A percentile compares a stretch with the other conserved stretches of the same genome.
These are phyloP conservation scores for Drosophila merina DNA, from an alignment of 2,888 invertebrate genomes.

Conservation along the genomic window DNA sequence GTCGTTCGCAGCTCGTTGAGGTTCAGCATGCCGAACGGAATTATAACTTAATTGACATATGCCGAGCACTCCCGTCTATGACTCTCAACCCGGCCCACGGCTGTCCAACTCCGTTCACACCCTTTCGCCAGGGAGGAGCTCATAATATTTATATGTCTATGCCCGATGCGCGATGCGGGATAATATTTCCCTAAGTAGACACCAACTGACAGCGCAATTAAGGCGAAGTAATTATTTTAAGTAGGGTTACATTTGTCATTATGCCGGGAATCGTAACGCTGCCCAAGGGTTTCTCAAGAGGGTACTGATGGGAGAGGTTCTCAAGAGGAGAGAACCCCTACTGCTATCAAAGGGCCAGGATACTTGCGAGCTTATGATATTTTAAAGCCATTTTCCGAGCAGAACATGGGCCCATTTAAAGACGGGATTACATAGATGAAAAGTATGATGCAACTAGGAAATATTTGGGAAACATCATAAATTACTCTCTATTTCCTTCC, in stretches of 20 bases:
- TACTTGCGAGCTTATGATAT: neutral
- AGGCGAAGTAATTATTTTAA: slow-evolving; percentile 79
- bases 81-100: slow-evolving; percentile 46
- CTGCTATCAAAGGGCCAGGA: slow-evolving; percentile 7
- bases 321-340: slow-evolving; percentile 37
- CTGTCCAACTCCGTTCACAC: slow-evolving; percentile 19
- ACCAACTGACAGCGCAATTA: slow-evolving; percentile 80
- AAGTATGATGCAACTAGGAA: neutral
- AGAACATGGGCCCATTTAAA: neutral
- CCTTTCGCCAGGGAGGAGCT: slow-evolving; percentile 24
- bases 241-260: slow-evolving; percentile 77
- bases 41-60: slow-evolving; percentile 80
- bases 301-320: slow-evolving; percentile 20
- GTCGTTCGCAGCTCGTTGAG: slow-evolving; percentile 47
- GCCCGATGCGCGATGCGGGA: slow-evolving; percentile 55
- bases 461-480: slow-evolving; percentile 5
- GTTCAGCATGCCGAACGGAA: slow-evolving; percentile 72
- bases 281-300: slow-evolving; percentile 11
- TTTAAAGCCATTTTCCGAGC: too few relatives aligned
- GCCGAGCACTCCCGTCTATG: slow-evolving; percentile 55
- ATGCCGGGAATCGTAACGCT: slow-evolving; percentile 25
- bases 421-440: neutral
- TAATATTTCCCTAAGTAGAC: slow-evolving; percentile 79
- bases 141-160: slow-evolving; percentile 59
- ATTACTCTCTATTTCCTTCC: slow-evolving; percentile 3